Evolutionary conservation across 2,113 vertebrate genomes (phyloP).

Genomic region (Cyrtonyx montezumae): DNA sequence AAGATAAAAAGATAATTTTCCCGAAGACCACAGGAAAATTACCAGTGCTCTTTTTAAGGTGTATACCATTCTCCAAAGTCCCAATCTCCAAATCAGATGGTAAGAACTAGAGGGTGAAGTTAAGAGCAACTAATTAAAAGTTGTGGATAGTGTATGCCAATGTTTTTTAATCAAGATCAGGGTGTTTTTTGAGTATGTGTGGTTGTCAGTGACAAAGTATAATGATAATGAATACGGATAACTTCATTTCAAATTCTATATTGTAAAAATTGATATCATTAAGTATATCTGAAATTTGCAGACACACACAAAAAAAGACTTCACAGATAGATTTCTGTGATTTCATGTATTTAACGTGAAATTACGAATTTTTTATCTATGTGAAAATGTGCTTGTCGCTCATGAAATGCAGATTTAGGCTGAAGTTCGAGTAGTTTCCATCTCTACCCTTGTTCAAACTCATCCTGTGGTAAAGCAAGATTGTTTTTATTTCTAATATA

Average conservation of each 20-base stretch:
- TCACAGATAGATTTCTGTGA: neutral
- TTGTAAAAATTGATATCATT: accelerated
- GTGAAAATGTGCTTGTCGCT: neutral
- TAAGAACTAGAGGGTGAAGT: neutral
- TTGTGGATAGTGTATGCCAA: neutral
- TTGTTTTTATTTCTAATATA: neutral
- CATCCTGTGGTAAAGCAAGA: neutral
- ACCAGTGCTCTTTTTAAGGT: neutral
- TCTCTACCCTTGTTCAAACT: neutral
- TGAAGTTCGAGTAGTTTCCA: neutral
- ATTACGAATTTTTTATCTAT: neutral
- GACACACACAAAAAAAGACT: neutral
- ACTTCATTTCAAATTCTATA: neutral
- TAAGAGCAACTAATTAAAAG: neutral
- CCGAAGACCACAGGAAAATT: accelerated
- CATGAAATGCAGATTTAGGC: neutral
- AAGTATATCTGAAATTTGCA: neutral
- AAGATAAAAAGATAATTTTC: neutral
- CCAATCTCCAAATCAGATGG: neutral
- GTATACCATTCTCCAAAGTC: neutral
- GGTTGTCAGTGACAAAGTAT: neutral
- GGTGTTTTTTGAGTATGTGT: neutral
- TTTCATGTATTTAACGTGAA: neutral
- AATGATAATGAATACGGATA: neutral
- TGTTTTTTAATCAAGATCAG: neutral